Evolutionary conservation across 2,888 invertebrate genomes (phyloP), one percentile per base, ranked within the genome.

Genomic region (Drosophila yooni): DNA sequence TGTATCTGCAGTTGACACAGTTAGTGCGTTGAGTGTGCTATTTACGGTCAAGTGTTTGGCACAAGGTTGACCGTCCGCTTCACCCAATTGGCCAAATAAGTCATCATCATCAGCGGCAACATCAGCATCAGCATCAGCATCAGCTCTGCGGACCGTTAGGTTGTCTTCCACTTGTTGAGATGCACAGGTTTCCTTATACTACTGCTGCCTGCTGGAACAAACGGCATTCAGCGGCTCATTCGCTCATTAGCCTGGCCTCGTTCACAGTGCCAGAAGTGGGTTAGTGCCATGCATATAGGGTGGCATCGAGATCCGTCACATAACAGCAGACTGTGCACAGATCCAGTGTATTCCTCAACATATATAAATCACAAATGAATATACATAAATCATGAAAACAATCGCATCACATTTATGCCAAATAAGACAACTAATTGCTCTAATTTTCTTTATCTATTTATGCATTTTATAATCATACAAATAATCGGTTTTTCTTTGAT

Each of bases 11-110:
- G 50, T 57, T 85, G 85, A 83, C 88, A 88, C 67, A 88, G 83
- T 88, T 81, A 25, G 31, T 21, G 62, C 72, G 67, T 50, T 60
- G 70, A 61, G 68, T 73, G 83, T 63, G 82, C 86, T 86, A 86
- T 86, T 86, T 89, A 82, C 88, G 85, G 85, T 89, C 88, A 89
- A 85, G 85, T 88, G 89, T 81, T 76, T 63, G 70, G 64, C 74
- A 68, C 85, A 88, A 84, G 87, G 84, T 82, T 89, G 76, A 54
- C 74, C 62, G 59, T 71, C 68, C 77, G 81, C 76, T 88, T 86
- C 86, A 86, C 86, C 86, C 89, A 86, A 86, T 86, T 86, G 88
- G 86, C 86, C 86, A 86, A 89, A 89, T 86, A 86, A 89, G 88
- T 80, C 80, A 82, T 79, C 81, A 70, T 59, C 63, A 56, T 38